These are phyloP conservation scores for Cyclina sinensis DNA, from an alignment of 1,140 invertebrate genomes.

Conservation along the genomic window DNA sequence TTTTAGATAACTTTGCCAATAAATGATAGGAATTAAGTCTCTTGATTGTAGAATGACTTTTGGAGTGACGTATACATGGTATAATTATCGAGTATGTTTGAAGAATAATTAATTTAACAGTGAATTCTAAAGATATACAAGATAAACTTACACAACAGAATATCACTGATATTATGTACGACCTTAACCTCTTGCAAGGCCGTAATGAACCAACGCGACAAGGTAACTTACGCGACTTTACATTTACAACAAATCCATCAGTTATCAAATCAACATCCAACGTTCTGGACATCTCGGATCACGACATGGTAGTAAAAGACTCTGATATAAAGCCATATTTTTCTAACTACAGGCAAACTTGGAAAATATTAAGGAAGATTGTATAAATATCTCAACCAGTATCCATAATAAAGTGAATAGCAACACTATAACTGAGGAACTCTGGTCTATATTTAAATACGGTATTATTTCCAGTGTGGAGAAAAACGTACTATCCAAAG, in stretches of 20 bases:
- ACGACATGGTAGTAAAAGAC: conserved; percentile 55
- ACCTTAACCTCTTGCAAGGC: conserved; percentile 34
- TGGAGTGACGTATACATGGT: too few relatives aligned
- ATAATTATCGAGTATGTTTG: too few relatives aligned
- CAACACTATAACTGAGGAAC: neutral
- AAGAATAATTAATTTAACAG: too few relatives aligned
- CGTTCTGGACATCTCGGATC: conserved; percentile 44
- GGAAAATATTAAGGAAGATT: neutral
- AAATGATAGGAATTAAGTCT: too few relatives aligned
- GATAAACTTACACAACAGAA: neutral
- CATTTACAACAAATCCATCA: conserved; percentile 60
- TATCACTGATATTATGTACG: neutral
- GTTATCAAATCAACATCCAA: conserved; percentile 50
- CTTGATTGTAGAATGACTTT: too few relatives aligned
- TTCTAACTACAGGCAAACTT: neutral
- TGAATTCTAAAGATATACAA: neutral
- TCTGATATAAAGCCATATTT: conserved; percentile 11
- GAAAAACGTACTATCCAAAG: neutral
- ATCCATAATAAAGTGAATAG: conserved; percentile 1
- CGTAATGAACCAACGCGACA: conserved; percentile 41
- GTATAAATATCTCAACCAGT: neutral
- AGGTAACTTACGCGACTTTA: conserved; percentile 57
- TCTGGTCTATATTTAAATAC: conserved; percentile 12
- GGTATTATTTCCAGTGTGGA: neutral
- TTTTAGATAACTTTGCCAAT: too few relatives aligned